These are phyloP conservation scores for Etia nguti DNA, from an alignment of 2,113 vertebrate species.

Conservation along the genomic window DNA sequence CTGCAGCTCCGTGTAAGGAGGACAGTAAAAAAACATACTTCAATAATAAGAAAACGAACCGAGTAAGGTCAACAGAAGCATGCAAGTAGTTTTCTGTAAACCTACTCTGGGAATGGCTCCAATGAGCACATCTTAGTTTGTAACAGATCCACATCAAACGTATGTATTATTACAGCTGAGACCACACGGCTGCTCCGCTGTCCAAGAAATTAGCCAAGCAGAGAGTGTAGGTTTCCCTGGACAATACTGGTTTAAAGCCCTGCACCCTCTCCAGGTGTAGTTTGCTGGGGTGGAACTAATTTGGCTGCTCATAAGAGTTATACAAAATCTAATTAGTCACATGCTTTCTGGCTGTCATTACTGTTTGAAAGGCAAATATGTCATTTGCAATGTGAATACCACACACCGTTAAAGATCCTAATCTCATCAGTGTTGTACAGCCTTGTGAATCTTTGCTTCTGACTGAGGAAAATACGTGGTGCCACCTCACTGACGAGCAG, in stretches of 20 bases:
- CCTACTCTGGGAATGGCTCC: neutral
- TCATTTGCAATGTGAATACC: neutral
- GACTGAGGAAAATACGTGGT: neutral
- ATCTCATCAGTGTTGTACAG: conserved; percentile 3
- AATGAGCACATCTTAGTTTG: neutral
- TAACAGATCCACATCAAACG: neutral
- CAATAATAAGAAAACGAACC: neutral
- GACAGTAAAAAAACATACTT: neutral
- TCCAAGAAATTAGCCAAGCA: conserved; percentile 54
- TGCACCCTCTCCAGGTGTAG: conserved; percentile 30
- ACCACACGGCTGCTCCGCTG: conserved; percentile 9
- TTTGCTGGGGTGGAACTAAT: conserved; percentile 40
- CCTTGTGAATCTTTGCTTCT: neutral
- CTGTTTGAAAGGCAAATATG: conserved; percentile 13
- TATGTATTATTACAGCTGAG: conserved; percentile 56
- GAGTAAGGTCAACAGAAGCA: neutral
- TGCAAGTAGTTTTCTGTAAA: neutral
- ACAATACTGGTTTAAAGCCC: conserved; percentile 44
- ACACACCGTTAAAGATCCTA: neutral
- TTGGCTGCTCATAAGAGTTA: conserved; percentile 25
- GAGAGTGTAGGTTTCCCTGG: conserved; percentile 32
- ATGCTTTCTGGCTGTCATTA: neutral
- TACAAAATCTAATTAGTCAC: conserved; percentile 14
- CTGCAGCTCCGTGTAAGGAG: neutral
- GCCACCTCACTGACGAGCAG: neutral